These are phyloP conservation scores for Leptura quadrifasciata DNA, from an alignment of 2,888 invertebrate genomes.

Conservation along the genomic window DNA sequence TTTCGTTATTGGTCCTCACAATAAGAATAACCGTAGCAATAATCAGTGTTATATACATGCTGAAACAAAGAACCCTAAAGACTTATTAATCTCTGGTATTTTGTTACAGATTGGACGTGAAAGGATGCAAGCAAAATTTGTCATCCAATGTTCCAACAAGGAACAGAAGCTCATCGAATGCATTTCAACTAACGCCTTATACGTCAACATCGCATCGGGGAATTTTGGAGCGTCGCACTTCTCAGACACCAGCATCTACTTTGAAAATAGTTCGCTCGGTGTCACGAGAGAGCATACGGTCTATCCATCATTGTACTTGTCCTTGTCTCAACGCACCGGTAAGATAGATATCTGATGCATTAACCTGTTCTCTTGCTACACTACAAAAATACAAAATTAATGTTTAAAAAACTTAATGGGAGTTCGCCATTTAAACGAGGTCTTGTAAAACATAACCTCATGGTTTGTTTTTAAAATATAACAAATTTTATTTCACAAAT, in stretches of 20 bases:
- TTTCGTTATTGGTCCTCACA: background rate
- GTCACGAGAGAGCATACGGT: conserved; percentile 88
- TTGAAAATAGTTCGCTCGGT: conserved; percentile 88
- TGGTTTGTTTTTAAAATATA: background rate
- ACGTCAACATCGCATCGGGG: conserved; percentile 77
- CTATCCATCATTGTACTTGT: conserved; percentile 81
- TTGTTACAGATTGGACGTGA: conserved; percentile 71
- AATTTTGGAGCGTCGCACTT: conserved; percentile 83
- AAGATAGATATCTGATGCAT: conserved; percentile 60
- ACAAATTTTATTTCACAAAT: background rate
- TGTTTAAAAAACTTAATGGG: background rate
- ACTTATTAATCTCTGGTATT: conserved; percentile 5
- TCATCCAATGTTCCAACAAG: conserved; percentile 72
- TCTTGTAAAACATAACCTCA: background rate
- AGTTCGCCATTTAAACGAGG: background rate
- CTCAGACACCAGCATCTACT: conserved; percentile 86
- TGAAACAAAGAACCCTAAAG: background rate
- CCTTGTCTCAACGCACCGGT: conserved; percentile 75
- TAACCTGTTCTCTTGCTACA: background rate
- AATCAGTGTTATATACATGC: background rate
- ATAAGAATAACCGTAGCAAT: background rate
- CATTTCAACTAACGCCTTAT: conserved; percentile 82
- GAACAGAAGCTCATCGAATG: conserved; percentile 80
- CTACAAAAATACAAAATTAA: conserved; percentile 34
- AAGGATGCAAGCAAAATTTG: conserved; percentile 73